Base-by-base conservation (phyloP, 2,113 vertebrate genomes). In the Semnornis frantzii region DNA sequence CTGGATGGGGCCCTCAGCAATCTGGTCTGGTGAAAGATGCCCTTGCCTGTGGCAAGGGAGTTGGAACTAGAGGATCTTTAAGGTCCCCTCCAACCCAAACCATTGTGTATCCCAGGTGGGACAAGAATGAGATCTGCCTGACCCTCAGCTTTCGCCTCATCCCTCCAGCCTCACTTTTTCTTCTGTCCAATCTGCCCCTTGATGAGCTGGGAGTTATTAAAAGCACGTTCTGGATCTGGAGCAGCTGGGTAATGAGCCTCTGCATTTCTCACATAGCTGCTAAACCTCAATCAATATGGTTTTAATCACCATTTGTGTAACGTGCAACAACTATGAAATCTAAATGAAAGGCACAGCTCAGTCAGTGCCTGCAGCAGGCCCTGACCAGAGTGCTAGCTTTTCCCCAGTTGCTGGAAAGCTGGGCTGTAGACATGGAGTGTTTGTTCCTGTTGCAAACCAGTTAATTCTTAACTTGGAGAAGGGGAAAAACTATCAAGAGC, bases 261-360 rank as follows among this genome's bases (percentile, higher is more conserved):
- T 76, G 84, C 86, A 88, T 93, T 90, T 55, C 77, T 95, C 73
- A 57, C 89, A 88, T 88, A 85, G 73, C 71, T 85, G 80, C 33
- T 85, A 90, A 90, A 76, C 87, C 89, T 84, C 93, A 55, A 27
- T 64, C 65, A 70, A 93, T 94, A 34, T 95, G 86, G 64, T 86
- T 92, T 81, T 88, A 92, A 96, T 95, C 33, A 0, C 55, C 91
- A 25, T 75, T 92, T 85, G 55, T 73, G 87, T 80, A 86, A 92
- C 31, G 33, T 90, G 76, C 60, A 84, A 69, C 68, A 90, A 66
- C 87, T 59, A 82, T 88, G 69, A 90, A 72, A 64, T 82, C 87
- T 50, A 52, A 90, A 85, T 73, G 42, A 87, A 92, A 83, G 14
- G 68, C 83, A 74, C 58, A 82, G 79, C 87, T 90, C 21, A 15